Percentiles rank a stretch among this genome's conserved stretches.
phyloP scores from a whole-genome alignment of 2,888 invertebrate genomes.

The Caenorhabditis macrosperma region DNA sequence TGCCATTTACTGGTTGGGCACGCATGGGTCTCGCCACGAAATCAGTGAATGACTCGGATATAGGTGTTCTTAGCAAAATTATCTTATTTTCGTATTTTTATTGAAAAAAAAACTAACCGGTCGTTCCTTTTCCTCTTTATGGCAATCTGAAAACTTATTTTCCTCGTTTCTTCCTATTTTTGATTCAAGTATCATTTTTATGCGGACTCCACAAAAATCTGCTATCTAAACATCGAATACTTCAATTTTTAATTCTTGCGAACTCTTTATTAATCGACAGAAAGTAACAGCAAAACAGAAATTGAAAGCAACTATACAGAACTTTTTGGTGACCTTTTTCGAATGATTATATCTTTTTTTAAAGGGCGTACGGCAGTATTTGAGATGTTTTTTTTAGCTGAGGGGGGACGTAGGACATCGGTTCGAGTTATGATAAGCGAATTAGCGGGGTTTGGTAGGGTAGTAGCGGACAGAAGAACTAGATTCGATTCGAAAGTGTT shows the following conservation, averaged over 20 bases:
- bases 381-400: slow-evolving; percentile 45
- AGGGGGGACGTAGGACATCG: slow-evolving; percentile 11
- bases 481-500: slow-evolving; percentile 39
- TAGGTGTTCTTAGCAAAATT: neutral
- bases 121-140: no score
- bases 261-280: neutral
- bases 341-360: neutral
- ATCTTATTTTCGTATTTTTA: neutral
- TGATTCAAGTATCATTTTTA: neutral
- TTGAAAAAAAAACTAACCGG: slow-evolving; percentile 10
- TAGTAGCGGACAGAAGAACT: slow-evolving; percentile 9
- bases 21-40: neutral
- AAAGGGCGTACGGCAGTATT: slow-evolving; percentile 27
- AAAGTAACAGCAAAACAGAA: neutral
- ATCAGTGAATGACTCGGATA: neutral
- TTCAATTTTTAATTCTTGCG: neutral
- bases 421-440: slow-evolving; percentile 35
- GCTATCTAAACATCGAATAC: no score
- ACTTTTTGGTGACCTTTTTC: no score
- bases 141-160: neutral
- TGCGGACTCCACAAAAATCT: neutral
- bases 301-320: slow-evolving; percentile 22
- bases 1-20: no score
- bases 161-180: neutral
- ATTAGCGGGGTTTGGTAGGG: slow-evolving; percentile 23